phyloP scores from a whole-genome alignment of 2,888 invertebrate species.

The Himalopsyche kuldschensis region DNA sequence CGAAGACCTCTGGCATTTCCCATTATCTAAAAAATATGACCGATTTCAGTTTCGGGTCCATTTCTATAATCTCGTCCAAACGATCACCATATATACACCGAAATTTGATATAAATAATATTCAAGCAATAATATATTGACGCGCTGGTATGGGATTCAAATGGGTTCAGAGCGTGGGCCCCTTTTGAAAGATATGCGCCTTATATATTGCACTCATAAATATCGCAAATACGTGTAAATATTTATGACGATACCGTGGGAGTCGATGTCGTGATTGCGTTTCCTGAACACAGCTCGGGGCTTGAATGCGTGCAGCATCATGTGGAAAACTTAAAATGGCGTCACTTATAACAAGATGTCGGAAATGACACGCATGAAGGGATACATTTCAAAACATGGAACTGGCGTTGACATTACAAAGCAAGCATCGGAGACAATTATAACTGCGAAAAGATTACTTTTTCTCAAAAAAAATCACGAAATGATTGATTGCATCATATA shows the following conservation, averaged over 20 bases:
- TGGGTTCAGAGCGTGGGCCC: background rate
- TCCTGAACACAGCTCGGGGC: background rate
- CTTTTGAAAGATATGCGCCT: background rate
- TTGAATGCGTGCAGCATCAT: background rate
- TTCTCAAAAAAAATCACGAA: too few species aligned
- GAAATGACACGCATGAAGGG: too few species aligned
- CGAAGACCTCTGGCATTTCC: background rate
- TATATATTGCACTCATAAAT: constrained; percentile 7
- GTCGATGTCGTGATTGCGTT: constrained; percentile 5
- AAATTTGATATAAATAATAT: background rate
- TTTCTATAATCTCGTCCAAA: background rate
- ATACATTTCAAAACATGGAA: too few species aligned
- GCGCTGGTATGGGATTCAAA: background rate
- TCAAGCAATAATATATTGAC: background rate
- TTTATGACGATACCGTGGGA: background rate
- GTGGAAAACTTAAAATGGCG: too few species aligned
- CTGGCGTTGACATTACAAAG: too few species aligned
- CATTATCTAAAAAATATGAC: background rate
- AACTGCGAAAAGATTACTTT: too few species aligned
- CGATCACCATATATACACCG: background rate
- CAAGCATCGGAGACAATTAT: too few species aligned
- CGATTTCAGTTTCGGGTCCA: background rate
- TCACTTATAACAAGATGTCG: too few species aligned
- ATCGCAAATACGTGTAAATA: constrained; percentile 9
- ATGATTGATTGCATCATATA: too few species aligned